phyloP scores from a whole-genome alignment of 2,113 vertebrate species.

The Notarius quadriscutis region DNA sequence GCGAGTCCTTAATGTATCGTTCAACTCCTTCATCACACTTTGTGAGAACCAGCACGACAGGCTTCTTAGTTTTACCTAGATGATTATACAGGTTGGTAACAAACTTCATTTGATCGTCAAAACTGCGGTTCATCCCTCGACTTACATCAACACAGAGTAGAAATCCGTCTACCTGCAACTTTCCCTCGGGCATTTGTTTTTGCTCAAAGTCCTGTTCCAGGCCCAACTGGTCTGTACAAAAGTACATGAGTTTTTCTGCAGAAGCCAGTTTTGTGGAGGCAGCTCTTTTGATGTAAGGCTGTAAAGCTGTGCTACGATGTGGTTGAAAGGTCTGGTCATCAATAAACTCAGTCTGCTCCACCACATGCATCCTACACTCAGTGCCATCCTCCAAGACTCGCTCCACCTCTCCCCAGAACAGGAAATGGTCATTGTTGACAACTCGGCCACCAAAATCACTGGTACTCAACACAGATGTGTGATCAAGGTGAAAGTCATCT shows the following conservation, averaged over 20 bases:
- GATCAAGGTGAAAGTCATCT: conserved; percentile 94
- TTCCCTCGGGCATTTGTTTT: conserved; percentile 98
- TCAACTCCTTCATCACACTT: conserved; percentile 98
- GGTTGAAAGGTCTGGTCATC: conserved; percentile 98
- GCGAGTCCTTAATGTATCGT: conserved; percentile 94
- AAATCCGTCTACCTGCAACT: conserved; percentile 92
- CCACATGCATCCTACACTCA: conserved; percentile 88
- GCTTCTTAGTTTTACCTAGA: conserved; percentile 93
- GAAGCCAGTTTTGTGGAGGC: conserved; percentile 92
- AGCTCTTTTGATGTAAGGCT: conserved; percentile 95
- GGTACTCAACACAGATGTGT: conserved; percentile 97
- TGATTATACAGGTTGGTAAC: conserved; percentile 91
- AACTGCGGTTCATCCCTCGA: conserved; percentile 95
- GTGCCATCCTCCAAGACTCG: conserved; percentile 88
- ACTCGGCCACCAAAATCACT: conserved; percentile 97
- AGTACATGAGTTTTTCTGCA: conserved; percentile 99
- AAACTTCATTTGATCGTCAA: conserved; percentile 97
- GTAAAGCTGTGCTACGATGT: conserved; percentile 94
- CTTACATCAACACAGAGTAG: conserved; percentile 93
- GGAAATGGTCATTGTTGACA: conserved; percentile 98
- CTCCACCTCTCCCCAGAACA: conserved; percentile 94
- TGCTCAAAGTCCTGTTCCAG: conserved; percentile 99
- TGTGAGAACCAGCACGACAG: conserved; percentile 88
- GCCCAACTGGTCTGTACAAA: conserved; percentile 96
- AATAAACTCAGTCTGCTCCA: conserved; percentile 98